Base-by-base conservation (phyloP, 2,113 vertebrate genomes). In the Chloropsis hardwickii region DNA sequence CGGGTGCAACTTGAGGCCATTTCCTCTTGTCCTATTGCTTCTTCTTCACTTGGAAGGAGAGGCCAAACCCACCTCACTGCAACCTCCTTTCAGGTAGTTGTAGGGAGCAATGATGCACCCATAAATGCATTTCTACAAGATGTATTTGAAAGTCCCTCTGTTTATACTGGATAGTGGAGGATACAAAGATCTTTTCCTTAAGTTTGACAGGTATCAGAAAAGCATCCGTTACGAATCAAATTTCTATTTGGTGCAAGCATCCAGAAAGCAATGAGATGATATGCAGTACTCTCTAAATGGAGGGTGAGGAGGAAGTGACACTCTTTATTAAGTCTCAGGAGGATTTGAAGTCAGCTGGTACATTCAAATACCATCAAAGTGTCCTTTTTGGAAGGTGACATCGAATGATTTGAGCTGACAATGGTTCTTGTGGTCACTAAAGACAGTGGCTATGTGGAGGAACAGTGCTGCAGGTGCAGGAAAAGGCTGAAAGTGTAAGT, bases 331-430 rank as follows among this genome's bases (percentile, higher is more conserved):
- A 64, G 35, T 50, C 25, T 92, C 39, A 42, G 12, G 11, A 74
- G 23, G 39, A 84, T 47, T 88, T 71, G 14, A 67, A 62, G 33
- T 64, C 67, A 81, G 39, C 4, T 22, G 85, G 23, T 44, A 56
- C 10, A 74, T 69, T 78, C 67, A 79, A 81, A 64, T 79, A 60
- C 11, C 23, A 6, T 16, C 28, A 33, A 94, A 67, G 13, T 54
- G 29, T 58, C 70, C 24, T 79, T 91, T 84, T 62, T 54, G 56
- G 42, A 74, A 87, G 39, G 40, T 85, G 35, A 64, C 11, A 58
- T 33, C 0, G 0, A 89, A 54, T 67, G 9, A 70, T 3, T 79
- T 5, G 11, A 81, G 31, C 20, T 81, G 37, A 23, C 0, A 2
- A 18, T 84, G 31, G 57, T 53, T 62, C 25, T 61, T 57, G 25